Conservation (phyloP, 2,797 vertebrate species). For the Tamandua tetradactyla region DNA sequence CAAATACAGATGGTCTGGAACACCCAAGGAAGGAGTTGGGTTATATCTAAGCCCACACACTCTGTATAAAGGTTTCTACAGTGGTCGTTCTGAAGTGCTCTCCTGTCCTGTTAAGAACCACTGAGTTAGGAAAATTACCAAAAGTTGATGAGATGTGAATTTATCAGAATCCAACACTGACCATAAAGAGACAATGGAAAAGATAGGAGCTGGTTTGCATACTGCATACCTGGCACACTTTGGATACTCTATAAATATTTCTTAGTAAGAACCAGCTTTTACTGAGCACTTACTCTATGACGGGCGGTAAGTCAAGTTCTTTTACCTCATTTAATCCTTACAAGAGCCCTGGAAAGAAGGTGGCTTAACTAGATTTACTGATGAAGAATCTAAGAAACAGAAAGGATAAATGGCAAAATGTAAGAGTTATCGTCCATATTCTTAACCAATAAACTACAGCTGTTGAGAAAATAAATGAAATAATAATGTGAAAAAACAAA, state of each 20-base stretch:
- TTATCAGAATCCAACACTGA: not conserved
- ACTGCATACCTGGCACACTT: not conserved
- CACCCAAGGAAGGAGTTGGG: not conserved
- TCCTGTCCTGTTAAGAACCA: not conserved
- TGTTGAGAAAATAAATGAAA: not conserved
- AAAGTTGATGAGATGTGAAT: not conserved
- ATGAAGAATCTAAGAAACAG: not conserved
- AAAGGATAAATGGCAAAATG: not conserved
- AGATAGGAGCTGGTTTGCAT: not conserved
- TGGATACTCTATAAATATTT: not conserved
- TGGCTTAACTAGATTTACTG: not conserved
- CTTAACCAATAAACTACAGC: not conserved
- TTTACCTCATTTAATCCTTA: not conserved
- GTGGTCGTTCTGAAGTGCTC: not conserved
- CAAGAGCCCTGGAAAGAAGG: not conserved
- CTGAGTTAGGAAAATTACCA: not conserved
- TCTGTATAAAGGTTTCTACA: not conserved
- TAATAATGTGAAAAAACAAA: not conserved
- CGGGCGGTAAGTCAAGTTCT: not conserved
- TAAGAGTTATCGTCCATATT: not conserved
- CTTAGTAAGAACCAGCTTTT: not conserved
- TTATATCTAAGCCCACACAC: not conserved
- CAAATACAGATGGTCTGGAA: not conserved
- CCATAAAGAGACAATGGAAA: not conserved
- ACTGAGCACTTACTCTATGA: rapidly evolving